A percentile compares a stretch with the other conserved stretches of the same genome.
phyloP scores from a whole-genome alignment of 2,888 invertebrate species.

The Leptopilina drosophilae region DNA sequence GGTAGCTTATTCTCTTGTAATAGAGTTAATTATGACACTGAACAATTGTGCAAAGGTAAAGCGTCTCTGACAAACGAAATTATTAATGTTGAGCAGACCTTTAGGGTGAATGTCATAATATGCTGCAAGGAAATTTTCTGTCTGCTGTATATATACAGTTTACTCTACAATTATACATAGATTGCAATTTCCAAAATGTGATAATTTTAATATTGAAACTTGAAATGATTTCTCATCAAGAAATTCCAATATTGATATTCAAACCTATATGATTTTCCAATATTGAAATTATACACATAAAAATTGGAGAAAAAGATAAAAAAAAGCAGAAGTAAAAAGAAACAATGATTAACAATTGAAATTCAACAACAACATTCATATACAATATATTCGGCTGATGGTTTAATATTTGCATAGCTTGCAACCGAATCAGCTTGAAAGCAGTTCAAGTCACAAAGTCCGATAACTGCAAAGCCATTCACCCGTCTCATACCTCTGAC shows the following conservation, averaged over 20 bases:
- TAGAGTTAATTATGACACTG: slow-evolving; percentile 33
- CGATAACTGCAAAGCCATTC: slow-evolving; percentile 34
- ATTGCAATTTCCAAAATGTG: too few species aligned
- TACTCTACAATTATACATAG: too few species aligned
- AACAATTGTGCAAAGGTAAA: neutral
- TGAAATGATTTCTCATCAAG: too few species aligned
- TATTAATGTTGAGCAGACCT: neutral
- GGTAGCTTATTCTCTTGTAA: slow-evolving; percentile 3
- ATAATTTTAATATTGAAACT: too few species aligned
- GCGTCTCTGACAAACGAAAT: neutral
- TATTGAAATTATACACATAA: too few species aligned
- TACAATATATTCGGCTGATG: neutral
- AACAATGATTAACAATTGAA: too few species aligned
- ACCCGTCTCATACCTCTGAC: slow-evolving; percentile 9
- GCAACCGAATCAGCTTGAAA: slow-evolving; percentile 22
- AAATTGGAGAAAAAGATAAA: too few species aligned
- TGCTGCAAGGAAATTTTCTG: neutral
- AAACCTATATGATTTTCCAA: too few species aligned
- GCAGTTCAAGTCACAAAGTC: slow-evolving; percentile 22
- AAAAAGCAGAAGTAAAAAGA: too few species aligned
- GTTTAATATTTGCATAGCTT: slow-evolving; percentile 19
- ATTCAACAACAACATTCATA: too few species aligned
- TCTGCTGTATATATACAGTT: too few species aligned
- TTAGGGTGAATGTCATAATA: neutral
- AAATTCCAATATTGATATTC: too few species aligned